A percentile compares a stretch with the other conserved stretches of the same genome.
Conservation (phyloP, 2,888 invertebrate species). For the Temnothorax unifasciatus region DNA sequence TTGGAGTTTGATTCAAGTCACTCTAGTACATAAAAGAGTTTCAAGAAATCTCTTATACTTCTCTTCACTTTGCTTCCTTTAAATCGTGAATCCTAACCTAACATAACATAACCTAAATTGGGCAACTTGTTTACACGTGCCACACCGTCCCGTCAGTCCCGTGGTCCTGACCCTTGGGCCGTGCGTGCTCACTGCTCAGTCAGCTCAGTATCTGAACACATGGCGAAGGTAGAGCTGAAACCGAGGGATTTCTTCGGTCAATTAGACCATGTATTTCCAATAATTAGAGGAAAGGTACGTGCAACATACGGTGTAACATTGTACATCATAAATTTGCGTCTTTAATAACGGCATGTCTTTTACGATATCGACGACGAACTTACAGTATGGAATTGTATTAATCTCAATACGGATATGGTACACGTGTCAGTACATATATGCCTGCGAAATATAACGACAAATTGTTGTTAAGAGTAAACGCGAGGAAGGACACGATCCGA, state of each 20-base stretch:
- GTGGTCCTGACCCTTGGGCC: no score
- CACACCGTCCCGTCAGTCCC: no score
- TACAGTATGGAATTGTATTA: not conserved
- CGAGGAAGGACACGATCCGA: not conserved
- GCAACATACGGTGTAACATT: not conserved
- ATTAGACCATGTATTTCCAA: conserved; percentile 80
- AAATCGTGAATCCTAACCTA: not conserved
- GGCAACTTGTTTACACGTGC: not conserved
- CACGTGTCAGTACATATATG: not conserved
- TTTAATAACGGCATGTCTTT: not conserved
- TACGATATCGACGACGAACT: not conserved
- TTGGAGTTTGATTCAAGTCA: not conserved
- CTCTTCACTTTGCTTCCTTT: not conserved
- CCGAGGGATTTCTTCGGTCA: conserved; percentile 52
- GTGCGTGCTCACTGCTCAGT: no score
- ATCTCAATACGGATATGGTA: not conserved
- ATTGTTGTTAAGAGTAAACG: no score
- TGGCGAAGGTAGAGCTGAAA: conserved; percentile 40
- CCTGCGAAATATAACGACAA: no score
- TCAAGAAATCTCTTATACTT: not conserved
- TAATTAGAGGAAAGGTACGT: conserved; percentile 77
- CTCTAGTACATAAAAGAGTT: not conserved
- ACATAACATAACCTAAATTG: not conserved
- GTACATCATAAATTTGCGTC: not conserved
- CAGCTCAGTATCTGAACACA: conserved; percentile 10